Evolutionary conservation across 1,140 invertebrate genomes (phyloP).

Genomic region (Drosophila nannoptera): DNA sequence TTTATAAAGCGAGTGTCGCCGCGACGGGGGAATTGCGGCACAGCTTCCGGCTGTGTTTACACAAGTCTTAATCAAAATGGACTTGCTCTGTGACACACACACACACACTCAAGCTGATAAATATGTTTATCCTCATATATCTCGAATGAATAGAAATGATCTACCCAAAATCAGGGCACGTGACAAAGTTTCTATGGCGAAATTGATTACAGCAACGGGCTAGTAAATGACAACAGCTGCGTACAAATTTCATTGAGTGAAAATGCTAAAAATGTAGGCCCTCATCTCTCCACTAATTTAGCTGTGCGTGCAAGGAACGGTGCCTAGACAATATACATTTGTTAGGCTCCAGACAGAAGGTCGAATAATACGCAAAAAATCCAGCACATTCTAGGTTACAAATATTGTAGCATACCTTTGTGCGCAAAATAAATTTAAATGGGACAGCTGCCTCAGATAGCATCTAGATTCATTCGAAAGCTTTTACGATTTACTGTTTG

Average conservation of each 20-base stretch:
- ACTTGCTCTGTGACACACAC: conserved; percentile 45
- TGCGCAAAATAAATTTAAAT: not conserved
- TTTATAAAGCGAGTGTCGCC: conserved; percentile 48
- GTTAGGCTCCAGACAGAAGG: not conserved
- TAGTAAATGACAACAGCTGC: not conserved
- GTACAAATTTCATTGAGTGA: not conserved
- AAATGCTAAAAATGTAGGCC: not conserved
- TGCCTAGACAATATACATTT: not conserved
- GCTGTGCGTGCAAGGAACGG: not conserved
- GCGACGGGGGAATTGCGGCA: conserved; percentile 7
- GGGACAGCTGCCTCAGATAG: not conserved
- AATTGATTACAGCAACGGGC: conserved; percentile 10
- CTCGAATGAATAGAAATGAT: conserved; percentile 27
- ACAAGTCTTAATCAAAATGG: conserved; percentile 65
- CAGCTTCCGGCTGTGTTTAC: conserved; percentile 53
- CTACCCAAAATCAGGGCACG: conserved; percentile 10
- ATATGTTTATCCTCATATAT: conserved; percentile 37
- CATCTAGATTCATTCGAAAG: no score
- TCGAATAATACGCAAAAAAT: not conserved
- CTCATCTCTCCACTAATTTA: not conserved
- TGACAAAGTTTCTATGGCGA: conserved; percentile 19
- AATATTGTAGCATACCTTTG: not conserved
- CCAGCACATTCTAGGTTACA: not conserved
- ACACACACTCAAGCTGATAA: not conserved
- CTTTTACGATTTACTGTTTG: no score